phyloP scores from a whole-genome alignment of 2,113 vertebrate genomes.

The Gnathonemus longibarbis region DNA sequence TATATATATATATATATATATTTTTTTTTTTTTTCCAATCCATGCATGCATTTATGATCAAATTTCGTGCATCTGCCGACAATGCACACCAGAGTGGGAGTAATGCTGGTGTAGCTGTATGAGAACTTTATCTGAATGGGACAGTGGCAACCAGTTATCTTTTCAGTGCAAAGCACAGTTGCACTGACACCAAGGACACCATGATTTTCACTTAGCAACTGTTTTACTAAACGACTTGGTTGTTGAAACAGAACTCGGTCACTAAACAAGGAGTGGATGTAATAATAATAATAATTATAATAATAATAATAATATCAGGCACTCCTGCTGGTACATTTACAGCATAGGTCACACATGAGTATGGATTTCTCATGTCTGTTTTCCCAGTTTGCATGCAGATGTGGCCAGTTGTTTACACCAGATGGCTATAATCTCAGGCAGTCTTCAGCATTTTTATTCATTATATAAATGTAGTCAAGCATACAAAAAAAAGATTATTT shows the following conservation, averaged over 20 bases:
- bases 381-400: background rate
- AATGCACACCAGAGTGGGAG: background rate
- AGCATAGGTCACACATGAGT: background rate
- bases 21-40: background rate
- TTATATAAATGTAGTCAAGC: background rate
- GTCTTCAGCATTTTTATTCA: constrained; percentile 9
- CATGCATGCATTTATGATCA: background rate
- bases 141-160: background rate
- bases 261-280: background rate
- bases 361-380: background rate
- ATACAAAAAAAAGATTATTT: background rate
- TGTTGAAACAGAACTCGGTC: background rate
- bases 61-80: background rate
- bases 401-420: constrained; percentile 1
- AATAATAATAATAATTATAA: background rate
- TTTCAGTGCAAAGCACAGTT: background rate
- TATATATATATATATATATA: too few species aligned
- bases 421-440: background rate
- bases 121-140: background rate
- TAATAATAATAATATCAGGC: background rate
- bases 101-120: background rate
- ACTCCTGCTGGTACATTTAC: background rate
- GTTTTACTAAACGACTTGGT: background rate
- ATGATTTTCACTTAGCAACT: background rate
- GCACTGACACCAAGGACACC: background rate